Base-by-base conservation (phyloP, 2,113 vertebrate genomes). In the Oryzias celebensis region DNA sequence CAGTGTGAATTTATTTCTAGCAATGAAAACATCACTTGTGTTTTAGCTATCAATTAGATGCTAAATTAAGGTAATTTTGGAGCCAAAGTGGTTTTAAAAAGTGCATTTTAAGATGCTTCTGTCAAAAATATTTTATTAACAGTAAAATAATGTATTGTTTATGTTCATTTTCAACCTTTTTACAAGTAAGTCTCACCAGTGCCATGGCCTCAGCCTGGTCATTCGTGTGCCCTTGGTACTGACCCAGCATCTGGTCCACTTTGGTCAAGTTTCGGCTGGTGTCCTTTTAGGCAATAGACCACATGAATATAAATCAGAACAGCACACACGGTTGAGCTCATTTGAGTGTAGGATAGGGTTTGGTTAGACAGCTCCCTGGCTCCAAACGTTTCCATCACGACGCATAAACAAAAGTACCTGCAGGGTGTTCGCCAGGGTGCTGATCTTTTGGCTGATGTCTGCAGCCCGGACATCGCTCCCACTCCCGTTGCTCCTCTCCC, bases 181-280 rank as follows among this genome's bases (percentile, higher is more conserved):
- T 4, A 15, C 15, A 57, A 16, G 4, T 5, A 0, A 22, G 50
- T 64, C 28, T 92, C 64, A 98, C 96, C 20, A 91, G 88, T 75
- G 91, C 86, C 88, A 98, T 93, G 61, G 93, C 89, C 80, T 94
- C 91, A 0, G 94, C 91, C 83, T 98, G 94, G 36, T 93, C 93
- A 18, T 91, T 91, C 73, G 92, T 94, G 58, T 95, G 92, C 7
- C 94, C 94, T 69, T 92, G 91, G 88, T 96, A 98, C 46, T 93
- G 92, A 60, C 94, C 95, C 78, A 98, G 87, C 91, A 97, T 94
- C 75, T 81, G 91, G 85, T 98, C 97, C 44, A 98, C 95, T 60
- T 93, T 94, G 69, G 78, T 90, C 63, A 98, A 85, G 87, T 96
- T 96, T 71, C 91, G 89, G 78, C 92, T 96, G 57, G 96, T 96